Conservation (phyloP, 2,888 invertebrate species). For the Timandra comae region DNA sequence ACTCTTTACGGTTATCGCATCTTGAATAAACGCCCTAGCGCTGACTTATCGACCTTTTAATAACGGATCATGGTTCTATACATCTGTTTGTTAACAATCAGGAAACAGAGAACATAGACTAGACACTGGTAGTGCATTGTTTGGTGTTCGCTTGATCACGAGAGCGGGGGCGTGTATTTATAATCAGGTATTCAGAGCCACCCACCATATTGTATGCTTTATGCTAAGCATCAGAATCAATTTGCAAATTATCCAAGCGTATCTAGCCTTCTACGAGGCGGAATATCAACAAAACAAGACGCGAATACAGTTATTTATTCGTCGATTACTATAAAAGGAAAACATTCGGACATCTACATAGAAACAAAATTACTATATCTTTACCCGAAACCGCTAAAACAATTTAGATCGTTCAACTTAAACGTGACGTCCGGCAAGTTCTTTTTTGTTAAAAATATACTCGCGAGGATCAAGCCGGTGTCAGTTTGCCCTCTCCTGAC, state of each 20-base stretch:
- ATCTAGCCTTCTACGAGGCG: too few relatives aligned
- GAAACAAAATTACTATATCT: slow-evolving; percentile 22
- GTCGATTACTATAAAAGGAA: slow-evolving; percentile 5
- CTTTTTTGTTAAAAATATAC: slow-evolving; percentile 34
- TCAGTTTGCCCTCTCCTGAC: slow-evolving; percentile 40
- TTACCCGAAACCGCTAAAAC: slow-evolving; percentile 39
- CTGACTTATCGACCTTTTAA: slow-evolving; percentile 25
- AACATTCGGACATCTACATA: slow-evolving; percentile 1
- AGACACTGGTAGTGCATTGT: too few relatives aligned
- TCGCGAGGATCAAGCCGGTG: slow-evolving; percentile 38
- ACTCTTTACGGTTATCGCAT: slow-evolving; percentile 52
- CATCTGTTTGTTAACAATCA: neutral
- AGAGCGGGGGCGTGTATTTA: too few relatives aligned
- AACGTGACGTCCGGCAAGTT: slow-evolving; percentile 64
- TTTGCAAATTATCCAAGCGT: too few relatives aligned
- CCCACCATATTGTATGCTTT: too few relatives aligned
- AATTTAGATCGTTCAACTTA: slow-evolving; percentile 61
- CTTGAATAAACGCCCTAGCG: slow-evolving; percentile 26
- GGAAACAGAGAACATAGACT: too few relatives aligned
- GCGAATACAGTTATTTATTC: too few relatives aligned
- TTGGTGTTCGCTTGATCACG: too few relatives aligned
- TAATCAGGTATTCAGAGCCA: too few relatives aligned
- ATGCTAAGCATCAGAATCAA: too few relatives aligned
- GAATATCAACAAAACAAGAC: too few relatives aligned
- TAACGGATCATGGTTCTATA: slow-evolving; percentile 25